Base-by-base conservation (phyloP, 2,888 invertebrate genomes). In the Desoria tigrina region DNA sequence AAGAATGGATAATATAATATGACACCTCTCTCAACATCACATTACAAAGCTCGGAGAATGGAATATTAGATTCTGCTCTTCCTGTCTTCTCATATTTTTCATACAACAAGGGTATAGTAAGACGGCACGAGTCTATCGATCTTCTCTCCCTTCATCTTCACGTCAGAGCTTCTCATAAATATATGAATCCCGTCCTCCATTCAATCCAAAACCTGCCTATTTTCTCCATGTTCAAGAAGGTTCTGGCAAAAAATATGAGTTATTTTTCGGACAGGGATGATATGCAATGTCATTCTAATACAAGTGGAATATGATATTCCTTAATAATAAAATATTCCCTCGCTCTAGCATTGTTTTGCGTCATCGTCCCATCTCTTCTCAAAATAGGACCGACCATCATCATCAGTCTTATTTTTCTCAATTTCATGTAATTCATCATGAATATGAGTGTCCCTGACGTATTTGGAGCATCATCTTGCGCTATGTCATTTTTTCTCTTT, bases 391-490 rank as follows among this genome's bases (percentile, higher is more conserved):
- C n/a, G n/a, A n/a, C n/a, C n/a, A n/a, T n/a, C n/a, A n/a, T n/a
- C 63, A 68, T 68, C 68, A 68, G 65, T 65, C 68, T 63, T 68
- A 62, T 65, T 68, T 65, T 63, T 65, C 63, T 61, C 67, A 70
- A 74, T 68, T 72, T 72, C 67, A 66, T 68, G 72, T 74, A 74
- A 74, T 70, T 74, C 74, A 74, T 74, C 69, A 74, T 72, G 74
- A 74, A 72, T 70, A 74, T 74, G 72, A 72, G 68, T 66, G 67
- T 67, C 72, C 72, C 67, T 66, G 73, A 74, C 73, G 69, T 68
- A 71, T 72, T 68, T 73, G 69, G 70, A 70, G 62, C 67, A 70
- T 64, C 66, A 32, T 32, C 32, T 32, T 45, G 16, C 16, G 7
- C n/a, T 39, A 14, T 14, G 11, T 11, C 39, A 14, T 39, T 39